Percentiles rank a stretch among this genome's conserved stretches.
phyloP scores from a whole-genome alignment of 1,140 invertebrate genomes.

The Lycorma delicatula region DNA sequence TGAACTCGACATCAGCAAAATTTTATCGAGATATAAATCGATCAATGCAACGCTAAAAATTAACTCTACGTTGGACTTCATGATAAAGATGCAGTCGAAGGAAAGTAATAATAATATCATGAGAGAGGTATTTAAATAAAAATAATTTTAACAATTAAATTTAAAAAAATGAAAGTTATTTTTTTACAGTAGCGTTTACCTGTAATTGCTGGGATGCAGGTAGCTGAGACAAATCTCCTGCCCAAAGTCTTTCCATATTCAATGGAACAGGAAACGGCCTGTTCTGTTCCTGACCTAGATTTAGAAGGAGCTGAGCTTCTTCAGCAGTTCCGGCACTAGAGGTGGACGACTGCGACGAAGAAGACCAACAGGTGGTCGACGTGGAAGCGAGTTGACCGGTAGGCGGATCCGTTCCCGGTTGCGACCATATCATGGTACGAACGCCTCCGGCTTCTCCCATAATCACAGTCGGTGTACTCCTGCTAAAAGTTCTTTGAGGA shows the following conservation, averaged over 20 bases:
- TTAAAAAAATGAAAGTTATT: background rate
- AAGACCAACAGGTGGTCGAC: conserved; percentile 20
- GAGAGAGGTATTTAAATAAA: too few relatives aligned
- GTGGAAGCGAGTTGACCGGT: conserved; percentile 25
- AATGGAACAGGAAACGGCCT: conserved; percentile 51
- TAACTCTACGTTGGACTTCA: too few relatives aligned
- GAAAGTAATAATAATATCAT: too few relatives aligned
- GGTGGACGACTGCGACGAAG: conserved; percentile 22
- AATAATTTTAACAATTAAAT: background rate
- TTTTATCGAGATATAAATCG: too few relatives aligned
- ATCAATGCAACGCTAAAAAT: too few relatives aligned
- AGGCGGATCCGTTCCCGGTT: conserved; percentile 42
- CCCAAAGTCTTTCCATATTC: conserved; percentile 87
- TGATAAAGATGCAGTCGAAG: too few relatives aligned
- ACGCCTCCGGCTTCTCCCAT: conserved; percentile 87
- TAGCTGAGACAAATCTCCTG: conserved; percentile 70
- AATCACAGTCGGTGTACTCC: conserved; percentile 67
- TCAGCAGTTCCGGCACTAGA: conserved; percentile 43
- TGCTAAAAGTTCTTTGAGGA: conserved; percentile 40
- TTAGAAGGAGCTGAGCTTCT: conserved; percentile 72
- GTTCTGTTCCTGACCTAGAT: conserved; percentile 46
- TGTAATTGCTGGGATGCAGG: conserved; percentile 67
- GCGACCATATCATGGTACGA: conserved; percentile 83
- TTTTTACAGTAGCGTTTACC: too few relatives aligned
- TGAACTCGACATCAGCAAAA: too few relatives aligned